Base-by-base conservation (phyloP, 1,140 invertebrate species). In the Drosophila suzukii region DNA sequence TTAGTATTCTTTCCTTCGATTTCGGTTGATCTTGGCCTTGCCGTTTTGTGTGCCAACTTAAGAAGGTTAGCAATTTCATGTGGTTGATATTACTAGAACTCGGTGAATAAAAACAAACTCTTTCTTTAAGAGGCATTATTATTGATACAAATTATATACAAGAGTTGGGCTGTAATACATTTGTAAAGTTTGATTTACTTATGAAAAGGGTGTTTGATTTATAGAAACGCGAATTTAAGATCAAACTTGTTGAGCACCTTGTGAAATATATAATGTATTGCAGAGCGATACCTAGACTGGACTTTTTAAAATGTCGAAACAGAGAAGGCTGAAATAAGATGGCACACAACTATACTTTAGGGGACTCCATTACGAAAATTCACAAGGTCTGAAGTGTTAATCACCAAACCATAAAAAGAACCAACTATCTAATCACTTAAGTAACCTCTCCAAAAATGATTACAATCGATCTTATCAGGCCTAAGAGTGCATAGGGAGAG, bases 371-470 rank as follows among this genome's bases (percentile, higher is more conserved):
- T 13, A 3, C 13, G 10, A 3, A 6, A 36, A 30, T 6, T 32
- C 36, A 20, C 11, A 13, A 50, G 12, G 54, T 60, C n/a, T 32
- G 7, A 36, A 46, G 12, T 36, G 27, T 59, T 65, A 65, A 46
- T 65, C 15, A 61, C 12, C 57, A 47, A 38, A 38, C 24, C n/a
- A 32, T 10, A 24, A 20, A 59, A 17, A 6, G 11, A 30, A 27
- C 6, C 5, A 3, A 39, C 24, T 67, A 68, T 71, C 62, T 71
- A 27, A 71, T 68, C 67, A 50, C 4, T n/a, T 0, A 11, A 41
- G n/a, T 41, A 10, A 43, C 27, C 30, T 20, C 56, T 39, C n/a
- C 20, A 68, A 58, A 6, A 30, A 51, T 3, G 46, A 36, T 46
- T 54, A 36, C 17, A 15, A 13, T 27, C 13, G 27, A 27, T 12